Conservation (phyloP, 1,140 invertebrate genomes). For the Hylaeus volcanicus region DNA sequence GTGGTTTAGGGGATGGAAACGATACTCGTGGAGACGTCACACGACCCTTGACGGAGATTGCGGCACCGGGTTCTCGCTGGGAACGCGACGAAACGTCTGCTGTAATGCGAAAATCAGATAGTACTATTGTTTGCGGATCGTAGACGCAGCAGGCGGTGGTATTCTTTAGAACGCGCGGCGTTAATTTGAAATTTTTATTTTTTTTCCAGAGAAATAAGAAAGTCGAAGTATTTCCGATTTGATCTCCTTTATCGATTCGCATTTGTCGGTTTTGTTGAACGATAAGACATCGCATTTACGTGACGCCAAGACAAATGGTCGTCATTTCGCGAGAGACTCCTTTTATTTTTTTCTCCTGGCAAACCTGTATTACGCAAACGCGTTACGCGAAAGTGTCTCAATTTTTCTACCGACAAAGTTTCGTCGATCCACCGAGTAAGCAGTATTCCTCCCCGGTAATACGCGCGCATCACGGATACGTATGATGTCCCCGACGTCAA, state of each 20-base stretch:
- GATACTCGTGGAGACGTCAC: constrained; percentile 3
- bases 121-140: background rate
- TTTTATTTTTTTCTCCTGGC: too few relatives aligned
- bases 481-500: background rate
- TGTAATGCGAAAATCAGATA: too few relatives aligned
- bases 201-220: too few relatives aligned
- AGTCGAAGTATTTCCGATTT: too few relatives aligned
- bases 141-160: background rate
- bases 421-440: background rate
- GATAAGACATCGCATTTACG: too few relatives aligned
- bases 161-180: too few relatives aligned
- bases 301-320: too few relatives aligned
- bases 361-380: too few relatives aligned
- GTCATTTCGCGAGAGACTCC: too few relatives aligned
- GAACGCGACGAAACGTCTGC: background rate
- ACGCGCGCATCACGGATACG: background rate
- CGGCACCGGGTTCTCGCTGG: background rate
- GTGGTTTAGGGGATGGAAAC: background rate
- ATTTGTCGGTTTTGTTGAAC: too few relatives aligned
- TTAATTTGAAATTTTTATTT: too few relatives aligned
- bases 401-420: background rate
- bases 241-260: too few relatives aligned
- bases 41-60: background rate
- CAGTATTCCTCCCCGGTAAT: background rate
- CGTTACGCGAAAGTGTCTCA: background rate